These are phyloP conservation scores for Chrysaora quinquecirrha DNA, from an alignment of 30 jellyfish, hydroid and myxozoan species.

Conservation along the genomic window DNA sequence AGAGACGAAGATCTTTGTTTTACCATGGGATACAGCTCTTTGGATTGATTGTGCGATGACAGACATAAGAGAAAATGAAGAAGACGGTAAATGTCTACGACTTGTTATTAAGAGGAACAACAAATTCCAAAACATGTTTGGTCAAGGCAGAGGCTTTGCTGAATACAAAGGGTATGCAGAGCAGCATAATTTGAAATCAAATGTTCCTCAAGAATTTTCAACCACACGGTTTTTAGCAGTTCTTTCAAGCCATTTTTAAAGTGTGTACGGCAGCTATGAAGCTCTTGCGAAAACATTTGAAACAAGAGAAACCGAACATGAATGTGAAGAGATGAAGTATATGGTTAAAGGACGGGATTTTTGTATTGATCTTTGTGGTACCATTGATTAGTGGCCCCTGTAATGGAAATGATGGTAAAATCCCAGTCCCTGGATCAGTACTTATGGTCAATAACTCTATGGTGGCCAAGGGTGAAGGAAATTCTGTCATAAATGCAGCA, in stretches of 20 bases:
- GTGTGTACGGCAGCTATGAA: not conserved
- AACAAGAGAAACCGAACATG: conserved; percentile 1
- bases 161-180: not conserved
- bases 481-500: not conserved
- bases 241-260: not conserved
- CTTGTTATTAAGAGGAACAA: not conserved
- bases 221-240: not conserved
- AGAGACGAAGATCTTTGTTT: not conserved
- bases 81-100: not conserved
- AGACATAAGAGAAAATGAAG: not conserved
- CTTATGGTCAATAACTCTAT: conserved; percentile 5
- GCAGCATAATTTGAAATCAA: not conserved
- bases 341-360: not conserved
- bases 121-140: not conserved
- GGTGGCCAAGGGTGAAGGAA: not conserved
- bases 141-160: not conserved
- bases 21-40: not conserved
- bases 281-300: not conserved
- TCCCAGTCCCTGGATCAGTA: not conserved
- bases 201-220: not conserved
- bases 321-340: conserved; percentile 12
- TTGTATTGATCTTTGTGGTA: not conserved
- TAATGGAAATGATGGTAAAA: conserved; percentile 1
- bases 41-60: not conserved
- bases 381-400: not conserved